Conservation (phyloP, 1,140 invertebrate species). For the Euschistus heros region DNA sequence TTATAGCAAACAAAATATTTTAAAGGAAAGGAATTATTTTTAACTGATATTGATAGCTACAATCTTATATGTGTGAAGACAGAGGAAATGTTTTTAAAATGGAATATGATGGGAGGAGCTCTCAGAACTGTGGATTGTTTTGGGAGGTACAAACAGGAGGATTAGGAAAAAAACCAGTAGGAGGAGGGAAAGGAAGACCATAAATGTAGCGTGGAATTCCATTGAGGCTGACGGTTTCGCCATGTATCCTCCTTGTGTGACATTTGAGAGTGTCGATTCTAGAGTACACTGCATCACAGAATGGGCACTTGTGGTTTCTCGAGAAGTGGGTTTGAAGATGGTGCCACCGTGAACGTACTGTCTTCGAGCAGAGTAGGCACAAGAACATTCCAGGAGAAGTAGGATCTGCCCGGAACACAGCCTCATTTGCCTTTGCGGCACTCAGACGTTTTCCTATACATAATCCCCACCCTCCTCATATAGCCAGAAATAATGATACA, state of each 20-base stretch:
- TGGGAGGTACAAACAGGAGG: background rate
- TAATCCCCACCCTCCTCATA: background rate
- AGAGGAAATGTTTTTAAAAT: background rate
- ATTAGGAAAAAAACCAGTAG: background rate
- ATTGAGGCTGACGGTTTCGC: background rate
- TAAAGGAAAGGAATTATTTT: too few species aligned
- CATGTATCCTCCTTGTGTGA: constrained; percentile 30
- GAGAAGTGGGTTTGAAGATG: constrained; percentile 73
- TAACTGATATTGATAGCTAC: too few species aligned
- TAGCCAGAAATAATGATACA: background rate
- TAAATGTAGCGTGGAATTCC: constrained; percentile 26
- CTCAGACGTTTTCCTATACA: constrained; percentile 3
- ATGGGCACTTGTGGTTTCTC: constrained; percentile 65
- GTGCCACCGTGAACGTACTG: constrained; percentile 77
- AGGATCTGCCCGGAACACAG: constrained; percentile 29
- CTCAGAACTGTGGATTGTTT: background rate
- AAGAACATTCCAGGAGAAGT: constrained; percentile 27
- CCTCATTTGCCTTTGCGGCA: constrained; percentile 20
- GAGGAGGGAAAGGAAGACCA: constrained; percentile 15
- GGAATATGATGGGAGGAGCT: background rate
- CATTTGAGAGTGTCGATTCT: constrained; percentile 54
- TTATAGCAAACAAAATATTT: too few species aligned
- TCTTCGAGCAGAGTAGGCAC: constrained; percentile 69
- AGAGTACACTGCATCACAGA: constrained; percentile 74
- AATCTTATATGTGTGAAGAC: too few species aligned